Conservation (phyloP, 2,797 vertebrate genomes). For the Rhinoraja longicauda region DNA sequence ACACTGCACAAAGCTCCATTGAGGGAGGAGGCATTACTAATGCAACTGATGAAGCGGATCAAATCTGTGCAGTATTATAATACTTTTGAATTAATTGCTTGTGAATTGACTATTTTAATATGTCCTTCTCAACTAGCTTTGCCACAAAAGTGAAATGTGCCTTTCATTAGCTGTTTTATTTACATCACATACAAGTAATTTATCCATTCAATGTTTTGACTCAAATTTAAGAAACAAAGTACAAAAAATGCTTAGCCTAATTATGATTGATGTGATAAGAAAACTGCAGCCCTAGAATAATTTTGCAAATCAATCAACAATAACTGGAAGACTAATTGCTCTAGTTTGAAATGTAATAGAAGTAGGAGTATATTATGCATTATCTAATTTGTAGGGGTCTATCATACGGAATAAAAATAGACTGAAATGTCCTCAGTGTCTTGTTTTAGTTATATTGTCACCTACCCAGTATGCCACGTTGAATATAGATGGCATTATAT, state of each 20-base stretch:
- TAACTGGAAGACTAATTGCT: constrained; percentile 1
- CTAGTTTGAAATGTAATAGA: constrained; percentile 16
- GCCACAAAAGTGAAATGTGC: background rate
- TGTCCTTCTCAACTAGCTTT: background rate
- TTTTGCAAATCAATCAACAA: background rate
- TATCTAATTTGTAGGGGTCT: background rate
- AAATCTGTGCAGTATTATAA: background rate
- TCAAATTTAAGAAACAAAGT: background rate
- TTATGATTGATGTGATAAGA: background rate
- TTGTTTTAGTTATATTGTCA: constrained; percentile 20
- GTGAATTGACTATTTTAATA: background rate
- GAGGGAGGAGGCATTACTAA: background rate
- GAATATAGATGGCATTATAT: constrained; percentile 4
- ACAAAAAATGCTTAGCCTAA: background rate
- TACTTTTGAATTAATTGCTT: background rate
- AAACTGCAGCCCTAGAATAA: background rate
- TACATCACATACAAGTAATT: background rate
- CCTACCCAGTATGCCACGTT: background rate
- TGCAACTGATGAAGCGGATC: background rate
- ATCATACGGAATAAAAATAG: background rate
- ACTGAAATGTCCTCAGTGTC: background rate
- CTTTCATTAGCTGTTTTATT: background rate
- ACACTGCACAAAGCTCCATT: background rate
- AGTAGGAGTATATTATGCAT: background rate
- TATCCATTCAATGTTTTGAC: background rate